Evolutionary conservation across 2,797 vertebrate species (phyloP).

Genomic region (Pantherophis vulpinus): DNA sequence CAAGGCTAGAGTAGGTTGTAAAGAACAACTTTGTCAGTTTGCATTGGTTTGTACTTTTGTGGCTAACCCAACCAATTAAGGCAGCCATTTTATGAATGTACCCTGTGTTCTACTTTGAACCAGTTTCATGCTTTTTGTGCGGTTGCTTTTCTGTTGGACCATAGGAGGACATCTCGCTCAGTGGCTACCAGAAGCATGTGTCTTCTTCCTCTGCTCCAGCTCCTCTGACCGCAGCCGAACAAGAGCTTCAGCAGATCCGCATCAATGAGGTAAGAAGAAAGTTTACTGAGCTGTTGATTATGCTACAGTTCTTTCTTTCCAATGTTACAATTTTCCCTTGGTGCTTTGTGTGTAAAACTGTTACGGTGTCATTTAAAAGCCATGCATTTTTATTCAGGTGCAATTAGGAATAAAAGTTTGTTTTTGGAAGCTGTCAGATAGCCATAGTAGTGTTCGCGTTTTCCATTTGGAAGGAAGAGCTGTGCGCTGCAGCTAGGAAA

Average conservation of each 20-base stretch:
- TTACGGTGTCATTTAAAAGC: neutral
- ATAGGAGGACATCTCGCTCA: constrained; percentile 92
- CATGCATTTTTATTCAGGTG: neutral
- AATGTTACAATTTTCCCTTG: neutral
- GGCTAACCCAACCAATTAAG: neutral
- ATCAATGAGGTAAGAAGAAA: constrained; percentile 85
- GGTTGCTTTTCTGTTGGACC: neutral
- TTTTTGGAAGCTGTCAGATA: neutral
- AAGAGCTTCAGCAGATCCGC: constrained; percentile 91
- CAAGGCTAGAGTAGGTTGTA: neutral
- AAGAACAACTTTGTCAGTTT: neutral
- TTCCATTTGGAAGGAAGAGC: neutral
- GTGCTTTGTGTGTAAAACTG: neutral
- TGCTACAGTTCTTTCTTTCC: neutral
- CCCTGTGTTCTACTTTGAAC: neutral
- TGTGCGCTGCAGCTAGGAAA: neutral
- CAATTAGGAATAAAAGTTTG: neutral
- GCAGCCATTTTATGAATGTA: neutral
- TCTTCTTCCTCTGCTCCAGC: constrained; percentile 85
- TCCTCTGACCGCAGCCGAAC: constrained; percentile 88
- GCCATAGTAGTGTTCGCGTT: neutral
- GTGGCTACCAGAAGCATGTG: constrained; percentile 89
- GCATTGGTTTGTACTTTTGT: neutral
- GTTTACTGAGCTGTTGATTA: neutral
- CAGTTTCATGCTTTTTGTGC: neutral